Evolutionary conservation across 2,113 vertebrate species (phyloP).

Genomic region (Chlorocebus sabaeus): DNA sequence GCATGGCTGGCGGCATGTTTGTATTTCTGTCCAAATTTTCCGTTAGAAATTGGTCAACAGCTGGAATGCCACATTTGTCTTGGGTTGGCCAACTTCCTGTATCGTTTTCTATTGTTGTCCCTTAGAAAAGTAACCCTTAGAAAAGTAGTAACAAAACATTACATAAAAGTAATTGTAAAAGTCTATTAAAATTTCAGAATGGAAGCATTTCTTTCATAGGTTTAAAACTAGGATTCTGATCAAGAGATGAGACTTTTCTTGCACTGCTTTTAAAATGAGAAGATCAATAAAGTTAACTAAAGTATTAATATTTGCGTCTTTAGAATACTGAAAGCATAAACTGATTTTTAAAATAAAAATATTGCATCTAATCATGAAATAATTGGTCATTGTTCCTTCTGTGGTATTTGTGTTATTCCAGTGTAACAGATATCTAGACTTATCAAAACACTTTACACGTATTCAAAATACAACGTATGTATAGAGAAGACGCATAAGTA

Average conservation of each 20-base stretch:
- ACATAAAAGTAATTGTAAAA: not conserved
- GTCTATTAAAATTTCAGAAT: not conserved
- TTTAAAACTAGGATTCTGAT: not conserved
- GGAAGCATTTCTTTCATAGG: not conserved
- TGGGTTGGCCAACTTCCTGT: not conserved
- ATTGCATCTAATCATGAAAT: not conserved
- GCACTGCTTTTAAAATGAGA: not conserved
- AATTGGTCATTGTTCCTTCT: not conserved
- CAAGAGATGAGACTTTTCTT: not conserved
- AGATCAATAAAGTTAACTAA: not conserved
- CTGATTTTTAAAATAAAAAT: not conserved
- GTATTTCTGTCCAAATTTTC: not conserved
- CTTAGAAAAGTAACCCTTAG: not conserved
- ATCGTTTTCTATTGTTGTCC: not conserved
- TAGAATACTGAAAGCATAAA: not conserved
- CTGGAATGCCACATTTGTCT: not conserved
- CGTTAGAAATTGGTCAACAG: not conserved
- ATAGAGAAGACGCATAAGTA: not conserved
- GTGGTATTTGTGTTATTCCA: not conserved
- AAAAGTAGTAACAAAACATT: not conserved
- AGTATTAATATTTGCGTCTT: not conserved
- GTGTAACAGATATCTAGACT: not conserved
- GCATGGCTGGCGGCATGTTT: rapidly evolving
- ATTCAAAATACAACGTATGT: not conserved
- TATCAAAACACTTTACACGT: conserved; percentile 2